phyloP scores from a whole-genome alignment of 2,113 vertebrate species.

The Todiramphus saurophagus region DNA sequence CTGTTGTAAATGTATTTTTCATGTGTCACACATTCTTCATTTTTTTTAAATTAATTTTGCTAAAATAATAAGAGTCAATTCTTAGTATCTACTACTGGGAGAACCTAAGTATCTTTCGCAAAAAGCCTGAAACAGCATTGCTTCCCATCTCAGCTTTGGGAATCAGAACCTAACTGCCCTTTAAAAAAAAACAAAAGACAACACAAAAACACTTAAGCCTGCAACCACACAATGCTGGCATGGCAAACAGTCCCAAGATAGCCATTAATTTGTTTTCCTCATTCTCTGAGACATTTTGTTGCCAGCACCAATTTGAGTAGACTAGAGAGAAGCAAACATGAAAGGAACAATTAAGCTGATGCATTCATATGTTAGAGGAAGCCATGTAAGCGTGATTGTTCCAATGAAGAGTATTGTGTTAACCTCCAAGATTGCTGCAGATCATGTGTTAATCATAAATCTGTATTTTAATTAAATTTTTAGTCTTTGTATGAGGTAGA shows the following conservation, averaged over 20 bases:
- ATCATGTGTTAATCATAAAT: neutral
- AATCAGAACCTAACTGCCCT: neutral
- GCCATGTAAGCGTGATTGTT: neutral
- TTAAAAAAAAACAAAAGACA: neutral
- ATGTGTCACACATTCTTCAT: no score
- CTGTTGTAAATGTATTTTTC: no score
- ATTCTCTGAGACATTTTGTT: neutral
- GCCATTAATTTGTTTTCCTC: neutral
- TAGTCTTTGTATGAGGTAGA: rapidly evolving
- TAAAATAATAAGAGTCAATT: no score
- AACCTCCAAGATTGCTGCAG: neutral
- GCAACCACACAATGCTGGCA: neutral
- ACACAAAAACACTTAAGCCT: neutral
- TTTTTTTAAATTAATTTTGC: no score
- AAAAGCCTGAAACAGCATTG: neutral
- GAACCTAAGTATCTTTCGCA: no score
- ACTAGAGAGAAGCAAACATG: neutral
- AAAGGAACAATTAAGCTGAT: neutral
- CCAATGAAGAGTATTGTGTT: neutral
- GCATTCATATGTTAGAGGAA: neutral
- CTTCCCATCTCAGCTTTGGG: neutral
- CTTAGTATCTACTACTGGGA: no score
- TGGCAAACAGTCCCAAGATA: neutral
- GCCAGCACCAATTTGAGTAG: neutral
- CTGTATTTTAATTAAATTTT: neutral